Evolutionary conservation across 2,113 vertebrate genomes (phyloP).

Genomic region (Mandrillus leucophaeus): DNA sequence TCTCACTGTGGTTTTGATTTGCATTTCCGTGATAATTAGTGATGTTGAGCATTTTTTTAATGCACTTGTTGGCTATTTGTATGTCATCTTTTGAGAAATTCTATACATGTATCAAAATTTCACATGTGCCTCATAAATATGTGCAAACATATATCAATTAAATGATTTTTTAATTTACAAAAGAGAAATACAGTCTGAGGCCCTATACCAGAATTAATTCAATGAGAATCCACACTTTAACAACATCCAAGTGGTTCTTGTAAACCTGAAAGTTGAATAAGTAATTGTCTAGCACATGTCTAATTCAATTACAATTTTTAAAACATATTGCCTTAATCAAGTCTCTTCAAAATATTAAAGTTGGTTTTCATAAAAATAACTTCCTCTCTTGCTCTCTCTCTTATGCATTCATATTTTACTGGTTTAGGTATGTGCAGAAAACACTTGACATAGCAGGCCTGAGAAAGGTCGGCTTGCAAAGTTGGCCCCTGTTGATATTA

Average conservation of each 20-base stretch:
- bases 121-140: neutral
- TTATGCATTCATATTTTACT: neutral
- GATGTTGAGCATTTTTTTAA: no score
- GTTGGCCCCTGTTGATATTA: neutral
- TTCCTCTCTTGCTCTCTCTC: neutral
- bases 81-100: no score
- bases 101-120: neutral
- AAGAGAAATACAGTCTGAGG: neutral
- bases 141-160: neutral
- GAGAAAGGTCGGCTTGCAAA: neutral
- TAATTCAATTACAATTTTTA: neutral
- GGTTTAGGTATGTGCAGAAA: neutral
- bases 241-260: neutral
- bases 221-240: neutral
- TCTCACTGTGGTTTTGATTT: no score
- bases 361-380: neutral
- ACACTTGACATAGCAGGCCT: neutral
- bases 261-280: neutral
- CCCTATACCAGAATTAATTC: neutral
- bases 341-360: neutral
- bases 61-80: no score
- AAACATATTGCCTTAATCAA: neutral
- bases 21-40: no score
- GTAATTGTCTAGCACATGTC: neutral
- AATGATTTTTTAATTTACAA: neutral